Evolutionary conservation across 2,888 invertebrate genomes (phyloP).

Genomic region (Rhingia campestris): DNA sequence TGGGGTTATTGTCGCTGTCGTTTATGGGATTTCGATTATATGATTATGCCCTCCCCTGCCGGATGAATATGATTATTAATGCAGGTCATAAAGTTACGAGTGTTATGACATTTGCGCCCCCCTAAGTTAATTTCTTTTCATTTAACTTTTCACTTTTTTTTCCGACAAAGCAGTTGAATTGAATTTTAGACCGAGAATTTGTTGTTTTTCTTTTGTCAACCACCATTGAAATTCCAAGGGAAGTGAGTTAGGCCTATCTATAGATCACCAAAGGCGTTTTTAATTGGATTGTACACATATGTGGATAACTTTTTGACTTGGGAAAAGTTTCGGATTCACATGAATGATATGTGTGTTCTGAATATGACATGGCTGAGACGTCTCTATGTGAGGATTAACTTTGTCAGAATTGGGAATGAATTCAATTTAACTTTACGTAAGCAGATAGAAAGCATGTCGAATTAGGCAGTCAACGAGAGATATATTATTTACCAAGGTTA

Average conservation of each 20-base stretch:
- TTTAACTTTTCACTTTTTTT: conserved; percentile 44
- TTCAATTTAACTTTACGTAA: too few species aligned
- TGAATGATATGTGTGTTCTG: too few species aligned
- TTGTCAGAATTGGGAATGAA: too few species aligned
- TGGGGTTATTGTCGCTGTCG: conserved; percentile 1
- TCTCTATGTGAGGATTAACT: too few species aligned
- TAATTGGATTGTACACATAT: conserved; percentile 16
- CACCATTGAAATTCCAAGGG: neutral
- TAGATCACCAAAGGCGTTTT: conserved; percentile 1
- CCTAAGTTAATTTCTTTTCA: conserved; percentile 54
- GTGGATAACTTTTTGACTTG: conserved; percentile 12
- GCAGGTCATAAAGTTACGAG: conserved; percentile 43
- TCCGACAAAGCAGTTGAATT: conserved; percentile 36
- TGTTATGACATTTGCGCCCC: neutral
- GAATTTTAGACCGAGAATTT: conserved; percentile 48
- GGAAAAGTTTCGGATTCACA: too few species aligned
- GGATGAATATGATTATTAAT: conserved; percentile 44
- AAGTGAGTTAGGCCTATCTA: neutral
- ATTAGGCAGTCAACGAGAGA: too few species aligned
- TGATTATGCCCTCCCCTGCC: neutral
- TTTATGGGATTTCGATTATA: conserved; percentile 43
- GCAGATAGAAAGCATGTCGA: too few species aligned
- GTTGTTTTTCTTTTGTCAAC: neutral
- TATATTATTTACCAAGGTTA: too few species aligned
- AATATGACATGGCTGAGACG: too few species aligned